phyloP scores from a whole-genome alignment of 37 sponge, comb jelly and placozoan species.

The Chondrosia reniformis region DNA sequence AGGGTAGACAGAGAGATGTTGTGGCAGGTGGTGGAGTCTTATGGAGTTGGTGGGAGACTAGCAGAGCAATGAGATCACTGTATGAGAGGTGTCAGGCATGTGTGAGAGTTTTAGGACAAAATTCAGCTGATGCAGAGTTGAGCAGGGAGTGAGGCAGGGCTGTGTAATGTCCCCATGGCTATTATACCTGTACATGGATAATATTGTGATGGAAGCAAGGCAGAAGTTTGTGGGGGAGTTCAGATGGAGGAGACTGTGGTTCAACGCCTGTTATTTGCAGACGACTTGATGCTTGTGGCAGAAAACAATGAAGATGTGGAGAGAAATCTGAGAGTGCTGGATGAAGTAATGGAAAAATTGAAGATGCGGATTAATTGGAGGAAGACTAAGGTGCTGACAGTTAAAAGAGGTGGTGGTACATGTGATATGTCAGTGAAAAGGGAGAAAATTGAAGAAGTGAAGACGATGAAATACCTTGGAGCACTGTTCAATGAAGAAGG shows the following conservation, averaged over 20 bases:
- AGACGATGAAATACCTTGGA: not conserved
- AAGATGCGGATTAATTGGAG: too few relatives aligned
- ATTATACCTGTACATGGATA: constrained; percentile 25
- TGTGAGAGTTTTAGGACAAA: constrained; percentile 1
- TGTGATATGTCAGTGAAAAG: not conserved
- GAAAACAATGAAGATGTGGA: too few relatives aligned
- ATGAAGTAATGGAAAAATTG: too few relatives aligned
- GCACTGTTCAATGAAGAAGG: not conserved
- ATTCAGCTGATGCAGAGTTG: not conserved
- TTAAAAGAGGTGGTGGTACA: not conserved
- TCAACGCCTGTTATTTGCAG: not conserved
- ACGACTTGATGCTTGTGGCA: too few relatives aligned
- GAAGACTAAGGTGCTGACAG: not conserved
- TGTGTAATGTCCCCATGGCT: constrained; percentile 23
- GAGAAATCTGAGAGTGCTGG: not conserved
- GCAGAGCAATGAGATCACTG: not conserved
- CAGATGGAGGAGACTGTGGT: not conserved
- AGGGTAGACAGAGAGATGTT: not conserved
- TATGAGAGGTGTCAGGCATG: not conserved
- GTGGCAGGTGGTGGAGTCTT: constrained; percentile 5
- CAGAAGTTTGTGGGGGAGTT: too few relatives aligned
- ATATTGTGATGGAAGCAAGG: too few relatives aligned
- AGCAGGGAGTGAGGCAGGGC: constrained; percentile 11
- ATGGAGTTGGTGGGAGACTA: not conserved
- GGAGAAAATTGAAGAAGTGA: not conserved